Evolutionary conservation across 2,888 invertebrate species (phyloP), one percentile per base, ranked within the genome.

Genomic region (Patella pellucida): DNA sequence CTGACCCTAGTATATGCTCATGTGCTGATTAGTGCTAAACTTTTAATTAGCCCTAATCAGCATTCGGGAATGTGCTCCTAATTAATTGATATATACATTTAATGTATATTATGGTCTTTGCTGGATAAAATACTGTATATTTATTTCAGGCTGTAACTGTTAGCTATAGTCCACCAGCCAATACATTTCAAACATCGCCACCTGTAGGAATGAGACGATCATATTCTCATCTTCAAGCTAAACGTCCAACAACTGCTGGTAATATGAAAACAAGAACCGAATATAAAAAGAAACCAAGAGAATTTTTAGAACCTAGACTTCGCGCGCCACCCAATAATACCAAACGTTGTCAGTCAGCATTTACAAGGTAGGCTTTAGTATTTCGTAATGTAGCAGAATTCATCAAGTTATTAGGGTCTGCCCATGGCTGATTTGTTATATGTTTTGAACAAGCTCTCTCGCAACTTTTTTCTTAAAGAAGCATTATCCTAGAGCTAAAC

Each of bases 171-270:
- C 19, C 19, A 62, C 62, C 62, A 19, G 19, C 62, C 19, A 62
- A 62, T 16, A 23, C 14, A 14, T 69, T 71, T n/a, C 27, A n/a
- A 50, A 87, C 87, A 11, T 84, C 85, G 4, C 87, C 87, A 31
- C 83, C 79, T 23, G 85, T 86, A 14, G 87, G 86, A n/a, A 79
- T 85, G 83, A 85, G 82, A 71, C 81, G 88, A 56, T 77, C 80
- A 0, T 87, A 87, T 76, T 74, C 72, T 9, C 62, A 76, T 67
- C 84, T 82, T 16, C 84, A 79, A n/a, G 72, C 78, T 73, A 80
- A 79, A 76, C 19, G 62, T 23, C 23, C 62, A 23, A 23, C 23
- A 27, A 71, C 50, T 27, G 54, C 31, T 15, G 19, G 50, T 51
- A 52, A 9, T n/a, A 5, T 5, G 9, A 14, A 23, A 27, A 19